Evolutionary conservation across 2,888 invertebrate genomes (phyloP), one percentile per base, ranked within the genome.

Genomic region (Plagodis pulveraria): DNA sequence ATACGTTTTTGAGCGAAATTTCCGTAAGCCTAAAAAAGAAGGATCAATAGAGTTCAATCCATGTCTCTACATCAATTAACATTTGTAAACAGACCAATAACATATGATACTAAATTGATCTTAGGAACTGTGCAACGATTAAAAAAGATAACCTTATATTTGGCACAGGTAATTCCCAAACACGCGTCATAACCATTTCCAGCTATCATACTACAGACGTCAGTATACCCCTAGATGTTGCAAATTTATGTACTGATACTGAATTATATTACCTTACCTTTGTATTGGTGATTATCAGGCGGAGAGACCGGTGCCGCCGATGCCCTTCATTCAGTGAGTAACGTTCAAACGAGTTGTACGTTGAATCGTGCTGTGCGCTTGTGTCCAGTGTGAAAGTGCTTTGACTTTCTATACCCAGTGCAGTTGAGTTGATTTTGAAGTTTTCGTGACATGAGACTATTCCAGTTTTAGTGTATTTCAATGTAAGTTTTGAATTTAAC

Each of bases 331-430:
- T 71, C 75, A 52, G 59, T 69, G 70, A 71, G 66, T 71, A 75
- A 69, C 74, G 65, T 67, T 70, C 67, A 52, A 64, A 66, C 65
- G 69, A 69, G 58, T 58, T 63, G 67, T 56, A 62, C 22, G 22
- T 60, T 55, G 61, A 61, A 66, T 55, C 34, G 62, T 57, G 41
- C 60, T 57, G 56, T 53, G 44, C 62, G 61, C 57, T 73, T 68
- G 66, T 63, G 60, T 41, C 58, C 54, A 69, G 72, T 70, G 84
- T 77, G 83, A 86, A 86, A 84, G 84, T 82, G 74, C 68, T 56
- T 69, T 72, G 65, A 80, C 85, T 87, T 87, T 87, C 86, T 84
- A 84, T 67, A 72, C 41, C 56, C 63, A 64, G 62, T 65, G 54
- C 7, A 49, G 9, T 59, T 34, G 43, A 41, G 11, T 42, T 5